A percentile compares a stretch with the other conserved stretches of the same genome.
Evolutionary conservation across 1,140 invertebrate genomes (phyloP).

Genomic region (Lepidurus apus): DNA sequence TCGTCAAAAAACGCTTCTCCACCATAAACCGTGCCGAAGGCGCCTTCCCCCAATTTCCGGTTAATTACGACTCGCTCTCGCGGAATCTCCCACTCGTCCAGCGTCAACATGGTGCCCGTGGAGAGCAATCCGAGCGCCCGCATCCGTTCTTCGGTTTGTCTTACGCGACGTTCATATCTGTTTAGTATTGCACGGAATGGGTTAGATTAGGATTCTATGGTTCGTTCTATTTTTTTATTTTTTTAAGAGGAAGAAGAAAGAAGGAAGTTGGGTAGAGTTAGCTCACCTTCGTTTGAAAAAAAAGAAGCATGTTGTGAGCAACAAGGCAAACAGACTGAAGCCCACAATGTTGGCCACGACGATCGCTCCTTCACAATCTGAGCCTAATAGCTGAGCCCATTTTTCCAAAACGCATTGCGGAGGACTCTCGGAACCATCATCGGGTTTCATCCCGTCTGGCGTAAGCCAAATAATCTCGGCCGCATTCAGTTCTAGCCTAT

Average conservation of each 20-base stretch:
- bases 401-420: conserved; percentile 57
- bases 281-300: conserved; percentile 61
- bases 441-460: conserved; percentile 51
- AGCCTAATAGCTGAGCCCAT: conserved; percentile 58
- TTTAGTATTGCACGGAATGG: neutral
- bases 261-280: neutral
- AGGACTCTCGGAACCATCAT: conserved; percentile 60
- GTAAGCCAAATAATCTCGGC: conserved; percentile 60
- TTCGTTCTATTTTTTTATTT: no score
- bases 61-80: conserved; percentile 83
- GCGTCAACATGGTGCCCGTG: conserved; percentile 47
- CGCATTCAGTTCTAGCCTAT: conserved; percentile 48
- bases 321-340: conserved; percentile 55
- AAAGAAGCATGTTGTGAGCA: conserved; percentile 57
- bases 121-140: conserved; percentile 59
- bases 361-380: conserved; percentile 65
- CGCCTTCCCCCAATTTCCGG: conserved; percentile 78
- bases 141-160: conserved; percentile 62
- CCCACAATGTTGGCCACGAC: conserved; percentile 64
- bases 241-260: no score
- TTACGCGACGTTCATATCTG: conserved; percentile 66
- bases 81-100: conserved; percentile 83
- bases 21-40: conserved; percentile 81
- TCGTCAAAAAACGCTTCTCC: conserved; percentile 67
- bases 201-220: neutral